Evolutionary conservation across 2,888 invertebrate genomes (phyloP).

Genomic region (Ophioninae sp.): DNA sequence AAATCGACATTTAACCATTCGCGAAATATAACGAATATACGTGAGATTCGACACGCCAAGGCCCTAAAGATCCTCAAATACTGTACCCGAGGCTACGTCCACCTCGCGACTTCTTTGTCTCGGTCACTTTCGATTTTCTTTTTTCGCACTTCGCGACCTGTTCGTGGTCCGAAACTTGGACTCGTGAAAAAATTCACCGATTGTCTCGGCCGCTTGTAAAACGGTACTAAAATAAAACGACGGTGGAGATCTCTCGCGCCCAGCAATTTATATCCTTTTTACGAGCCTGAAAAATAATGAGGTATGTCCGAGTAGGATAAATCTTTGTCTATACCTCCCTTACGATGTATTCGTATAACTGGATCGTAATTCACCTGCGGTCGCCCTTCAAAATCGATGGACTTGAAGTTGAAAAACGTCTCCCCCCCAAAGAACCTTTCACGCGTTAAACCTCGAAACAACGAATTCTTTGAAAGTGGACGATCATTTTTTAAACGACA

Average conservation of each 20-base stretch:
- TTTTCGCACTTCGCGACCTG: not conserved
- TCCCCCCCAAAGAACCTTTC: not conserved
- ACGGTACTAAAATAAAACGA: conserved; percentile 25
- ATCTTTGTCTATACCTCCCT: not conserved
- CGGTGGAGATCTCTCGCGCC: conserved; percentile 10
- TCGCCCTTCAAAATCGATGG: not conserved
- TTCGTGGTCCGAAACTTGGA: conserved; percentile 2
- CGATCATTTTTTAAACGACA: too few species aligned
- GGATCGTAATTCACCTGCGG: not conserved
- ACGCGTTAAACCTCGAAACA: too few species aligned
- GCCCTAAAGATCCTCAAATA: not conserved
- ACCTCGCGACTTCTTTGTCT: conserved; percentile 4
- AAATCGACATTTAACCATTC: not conserved
- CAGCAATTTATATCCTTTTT: conserved; percentile 43
- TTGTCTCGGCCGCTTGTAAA: conserved; percentile 33
- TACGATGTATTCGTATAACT: conserved; percentile 6
- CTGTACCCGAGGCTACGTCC: not conserved
- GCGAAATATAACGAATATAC: not conserved
- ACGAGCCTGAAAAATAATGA: conserved; percentile 23
- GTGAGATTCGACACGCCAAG: not conserved
- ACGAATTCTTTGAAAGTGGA: too few species aligned
- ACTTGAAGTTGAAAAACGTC: not conserved
- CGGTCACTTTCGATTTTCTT: not conserved
- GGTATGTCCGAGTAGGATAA: conserved; percentile 3
- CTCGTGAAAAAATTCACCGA: not conserved